Evolutionary conservation across 30 jellyfish, hydroid and myxozoan species (phyloP).

Genomic region (Hydractinia symbiolongicarpus): DNA sequence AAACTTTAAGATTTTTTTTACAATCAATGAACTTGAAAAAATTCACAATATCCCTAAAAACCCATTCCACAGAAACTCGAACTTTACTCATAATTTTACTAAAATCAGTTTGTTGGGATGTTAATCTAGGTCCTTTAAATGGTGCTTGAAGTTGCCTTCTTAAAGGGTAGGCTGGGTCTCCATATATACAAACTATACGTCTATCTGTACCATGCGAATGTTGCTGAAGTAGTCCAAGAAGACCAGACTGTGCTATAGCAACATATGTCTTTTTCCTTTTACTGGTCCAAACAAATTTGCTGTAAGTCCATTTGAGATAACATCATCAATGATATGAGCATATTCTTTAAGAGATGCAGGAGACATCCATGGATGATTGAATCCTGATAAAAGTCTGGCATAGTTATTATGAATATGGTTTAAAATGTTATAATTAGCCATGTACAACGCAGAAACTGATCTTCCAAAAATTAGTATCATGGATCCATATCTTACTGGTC

Average conservation of each 20-base stretch:
- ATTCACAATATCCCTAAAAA: no score
- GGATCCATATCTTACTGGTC: no score
- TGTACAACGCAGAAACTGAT: slow-evolving; percentile 37
- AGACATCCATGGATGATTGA: slow-evolving; percentile 51
- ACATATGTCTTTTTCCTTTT: slow-evolving; percentile 22
- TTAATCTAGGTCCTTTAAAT: no score
- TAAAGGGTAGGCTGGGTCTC: no score
- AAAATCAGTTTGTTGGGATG: no score
- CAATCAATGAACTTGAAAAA: no score
- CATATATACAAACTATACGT: no score
- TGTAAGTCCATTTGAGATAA: slow-evolving; percentile 61
- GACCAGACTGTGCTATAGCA: slow-evolving; percentile 25
- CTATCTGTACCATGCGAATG: slow-evolving; percentile 26
- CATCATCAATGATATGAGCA: slow-evolving; percentile 29
- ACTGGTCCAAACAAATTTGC: slow-evolving; percentile 64
- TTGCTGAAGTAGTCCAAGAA: slow-evolving; percentile 25
- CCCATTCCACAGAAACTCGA: no score
- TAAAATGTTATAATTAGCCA: slow-evolving; percentile 33
- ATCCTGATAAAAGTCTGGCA: slow-evolving; percentile 28
- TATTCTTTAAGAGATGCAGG: no score
- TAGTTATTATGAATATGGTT: slow-evolving; percentile 12
- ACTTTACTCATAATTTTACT: no score
- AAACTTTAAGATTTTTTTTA: no score
- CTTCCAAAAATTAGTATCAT: slow-evolving; percentile 55
- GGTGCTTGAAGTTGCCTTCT: no score